Evolutionary conservation across 2,888 invertebrate genomes (phyloP).

Genomic region (Nipponacmea schrenckii): DNA sequence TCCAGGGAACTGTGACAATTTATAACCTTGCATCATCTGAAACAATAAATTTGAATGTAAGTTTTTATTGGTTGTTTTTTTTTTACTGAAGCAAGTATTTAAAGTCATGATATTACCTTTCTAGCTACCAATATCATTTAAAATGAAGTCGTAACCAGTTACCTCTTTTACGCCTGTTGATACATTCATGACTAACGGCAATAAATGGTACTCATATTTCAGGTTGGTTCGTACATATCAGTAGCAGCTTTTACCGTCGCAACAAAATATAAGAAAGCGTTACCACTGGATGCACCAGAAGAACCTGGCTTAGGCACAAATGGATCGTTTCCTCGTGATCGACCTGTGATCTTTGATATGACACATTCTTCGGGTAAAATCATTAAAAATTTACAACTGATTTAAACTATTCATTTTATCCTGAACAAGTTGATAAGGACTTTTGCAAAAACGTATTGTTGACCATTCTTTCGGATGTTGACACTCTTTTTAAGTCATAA

Average conservation of each 20-base stretch:
- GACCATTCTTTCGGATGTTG: too few relatives aligned
- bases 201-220: too few relatives aligned
- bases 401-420: slow-evolving; percentile 18
- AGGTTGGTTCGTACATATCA: slow-evolving; percentile 44
- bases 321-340: slow-evolving; percentile 31
- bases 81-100: neutral
- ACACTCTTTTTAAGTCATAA: too few relatives aligned
- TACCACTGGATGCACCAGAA: slow-evolving; percentile 30
- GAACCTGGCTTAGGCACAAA: slow-evolving; percentile 28
- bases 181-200: too few relatives aligned
- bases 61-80: slow-evolving; percentile 5
- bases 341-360: slow-evolving; percentile 17
- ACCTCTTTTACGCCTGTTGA: too few relatives aligned
- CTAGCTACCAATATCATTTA: too few relatives aligned
- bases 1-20: slow-evolving; percentile 40
- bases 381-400: slow-evolving; percentile 38
- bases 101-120: too few relatives aligned
- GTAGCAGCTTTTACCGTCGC: slow-evolving; percentile 28
- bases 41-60: slow-evolving; percentile 34
- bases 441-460: too few relatives aligned
- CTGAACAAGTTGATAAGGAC: too few relatives aligned
- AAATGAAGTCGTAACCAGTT: too few relatives aligned
- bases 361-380: slow-evolving; percentile 15
- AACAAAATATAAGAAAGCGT: slow-evolving; percentile 29
- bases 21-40: slow-evolving; percentile 47